These are phyloP conservation scores for Philaethria dido DNA, from an alignment of 2,888 invertebrate species.

Conservation along the genomic window DNA sequence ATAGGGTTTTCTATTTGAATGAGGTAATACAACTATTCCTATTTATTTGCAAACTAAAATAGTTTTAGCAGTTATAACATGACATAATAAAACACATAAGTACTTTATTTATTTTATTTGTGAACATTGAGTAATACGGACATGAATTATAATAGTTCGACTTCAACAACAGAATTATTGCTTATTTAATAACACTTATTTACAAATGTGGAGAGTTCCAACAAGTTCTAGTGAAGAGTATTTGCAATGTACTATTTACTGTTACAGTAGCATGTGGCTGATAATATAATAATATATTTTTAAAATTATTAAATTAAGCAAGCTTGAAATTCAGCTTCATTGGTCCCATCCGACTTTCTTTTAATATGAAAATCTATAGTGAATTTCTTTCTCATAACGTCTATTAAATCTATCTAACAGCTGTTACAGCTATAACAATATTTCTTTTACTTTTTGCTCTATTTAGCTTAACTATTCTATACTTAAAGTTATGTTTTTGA, in stretches of 20 bases:
- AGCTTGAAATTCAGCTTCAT: conserved; percentile 55
- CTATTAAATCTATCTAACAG: conserved; percentile 66
- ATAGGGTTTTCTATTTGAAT: too few species aligned
- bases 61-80: background rate
- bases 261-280: conserved; percentile 16
- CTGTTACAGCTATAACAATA: conserved; percentile 75
- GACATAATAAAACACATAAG: conserved; percentile 14
- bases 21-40: too few species aligned
- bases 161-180: conserved; percentile 28
- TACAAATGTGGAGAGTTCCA: conserved; percentile 13
- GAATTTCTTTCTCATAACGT: conserved; percentile 16
- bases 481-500: conserved; percentile 73
- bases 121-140: conserved; percentile 27
- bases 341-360: conserved; percentile 71
- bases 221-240: conserved; percentile 21
- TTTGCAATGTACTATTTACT: conserved; percentile 10
- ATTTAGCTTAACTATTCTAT: conserved; percentile 73
- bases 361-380: conserved; percentile 49
- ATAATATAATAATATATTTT: background rate
- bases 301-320: background rate
- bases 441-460: conserved; percentile 74
- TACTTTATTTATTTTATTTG: conserved; percentile 30
- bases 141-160: conserved; percentile 28
- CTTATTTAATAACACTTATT: conserved; percentile 17
- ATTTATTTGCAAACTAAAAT: too few species aligned